A percentile compares a stretch with the other conserved stretches of the same genome.
Evolutionary conservation across 2,888 invertebrate species (phyloP).

Genomic region (Ferrisia virgata): DNA sequence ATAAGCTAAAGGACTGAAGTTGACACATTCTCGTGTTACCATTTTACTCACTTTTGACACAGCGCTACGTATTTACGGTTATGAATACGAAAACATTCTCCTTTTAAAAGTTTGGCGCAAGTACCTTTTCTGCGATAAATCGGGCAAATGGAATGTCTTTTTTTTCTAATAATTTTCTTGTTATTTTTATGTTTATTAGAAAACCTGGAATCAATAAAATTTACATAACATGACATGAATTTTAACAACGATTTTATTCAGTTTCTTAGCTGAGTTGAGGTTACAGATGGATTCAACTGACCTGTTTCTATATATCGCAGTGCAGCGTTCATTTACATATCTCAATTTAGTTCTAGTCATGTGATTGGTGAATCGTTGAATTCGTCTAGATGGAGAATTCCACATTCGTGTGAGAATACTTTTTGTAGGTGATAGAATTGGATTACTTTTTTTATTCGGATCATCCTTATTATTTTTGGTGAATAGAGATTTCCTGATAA

Average conservation of each 20-base stretch:
- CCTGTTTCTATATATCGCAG: neutral
- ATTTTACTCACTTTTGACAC: slow-evolving; percentile 30
- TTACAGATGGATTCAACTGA: neutral
- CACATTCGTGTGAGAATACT: neutral
- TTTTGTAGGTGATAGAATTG: neutral
- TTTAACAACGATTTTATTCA: neutral
- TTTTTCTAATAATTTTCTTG: neutral
- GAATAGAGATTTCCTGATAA: slow-evolving; percentile 34
- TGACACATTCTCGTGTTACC: neutral
- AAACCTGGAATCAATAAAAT: neutral
- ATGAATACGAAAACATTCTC: neutral
- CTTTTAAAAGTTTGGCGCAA: neutral
- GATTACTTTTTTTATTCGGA: neutral
- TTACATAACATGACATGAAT: neutral
- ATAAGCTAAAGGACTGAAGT: neutral
- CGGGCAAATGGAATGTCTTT: slow-evolving; percentile 29
- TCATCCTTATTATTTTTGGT: slow-evolving; percentile 1
- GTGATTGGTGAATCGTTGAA: slow-evolving; percentile 36
- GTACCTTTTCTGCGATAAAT: slow-evolving; percentile 19
- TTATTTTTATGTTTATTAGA: slow-evolving; percentile 31
- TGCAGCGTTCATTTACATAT: neutral
- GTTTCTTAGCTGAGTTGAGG: neutral
- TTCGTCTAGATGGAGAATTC: slow-evolving; percentile 6
- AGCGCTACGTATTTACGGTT: slow-evolving; percentile 11
- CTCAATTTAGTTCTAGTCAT: slow-evolving; percentile 30